Evolutionary conservation across 2,888 invertebrate genomes (phyloP), one percentile per base, ranked within the genome.

Genomic region (Notodonta ziczac): DNA sequence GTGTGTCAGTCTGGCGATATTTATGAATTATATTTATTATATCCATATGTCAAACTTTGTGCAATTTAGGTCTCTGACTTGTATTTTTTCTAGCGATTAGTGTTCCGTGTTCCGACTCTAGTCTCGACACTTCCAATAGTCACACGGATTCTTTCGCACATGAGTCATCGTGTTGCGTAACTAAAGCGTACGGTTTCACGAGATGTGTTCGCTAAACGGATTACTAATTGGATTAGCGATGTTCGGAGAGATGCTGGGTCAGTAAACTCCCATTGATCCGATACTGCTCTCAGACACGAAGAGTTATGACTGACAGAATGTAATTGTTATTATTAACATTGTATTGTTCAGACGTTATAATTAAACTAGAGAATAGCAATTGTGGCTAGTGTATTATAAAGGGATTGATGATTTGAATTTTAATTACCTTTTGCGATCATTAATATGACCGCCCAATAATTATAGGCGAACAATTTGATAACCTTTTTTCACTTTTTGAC

Each of bases 171-270:
- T 57, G 66, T 78, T 72, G 73, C 74, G 74, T 73, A 80, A 76
- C 77, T 63, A 77, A 78, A 72, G 63, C 70, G 57, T 70, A 77
- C 73, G 64, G 70, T 74, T 74, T 68, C 75, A 65, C 56, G 67
- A 71, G 71, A 69, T 69, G 68, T 69, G 68, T 70, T 74, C 69
- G 78, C 76, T 83, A 77, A 81, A 81, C 77, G 72, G 61, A 76
- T 80, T 71, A 76, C 76, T 83, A 81, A 84, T 81, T 76, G 74
- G 77, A 79, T 83, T 82, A 82, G 73, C 76, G 76, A 71, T 76
- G 72, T 72, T 70, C 67, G 73, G 60, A 67, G 67, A 77, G 74
- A 76, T 70, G 66, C 62, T 65, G 70, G 83, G 82, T 84, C 82
- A 77, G 67, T 79, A 69, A 81, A 79, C 83, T 77, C 73, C 67